These are phyloP conservation scores for Rhopalosiphum nymphaeae DNA, from an alignment of 2,888 invertebrate genomes.

Conservation along the genomic window DNA sequence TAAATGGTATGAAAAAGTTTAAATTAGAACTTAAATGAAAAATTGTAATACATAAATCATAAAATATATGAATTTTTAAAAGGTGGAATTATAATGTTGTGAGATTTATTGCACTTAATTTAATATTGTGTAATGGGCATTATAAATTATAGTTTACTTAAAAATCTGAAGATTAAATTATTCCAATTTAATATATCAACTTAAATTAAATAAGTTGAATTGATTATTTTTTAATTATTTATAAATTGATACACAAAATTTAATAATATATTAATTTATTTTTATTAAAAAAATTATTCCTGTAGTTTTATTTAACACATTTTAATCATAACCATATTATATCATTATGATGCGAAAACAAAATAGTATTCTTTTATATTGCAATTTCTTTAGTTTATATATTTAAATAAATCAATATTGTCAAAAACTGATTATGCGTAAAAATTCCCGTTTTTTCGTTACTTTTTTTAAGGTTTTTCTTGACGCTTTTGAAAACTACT, in stretches of 20 bases:
- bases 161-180: not conserved
- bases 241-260: not conserved
- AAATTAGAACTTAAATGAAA: not conserved
- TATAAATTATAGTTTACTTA: not conserved
- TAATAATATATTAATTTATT: not conserved
- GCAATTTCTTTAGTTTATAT: not conserved
- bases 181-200: not conserved
- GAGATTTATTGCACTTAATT: conserved; percentile 14
- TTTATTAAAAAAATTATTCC: not conserved
- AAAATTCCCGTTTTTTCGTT: too few species aligned
- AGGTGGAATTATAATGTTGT: not conserved
- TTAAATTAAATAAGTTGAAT: not conserved
- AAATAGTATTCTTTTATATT: not conserved
- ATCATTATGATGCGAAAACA: not conserved
- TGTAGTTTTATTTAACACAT: not conserved
- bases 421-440: too few species aligned
- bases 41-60: not conserved
- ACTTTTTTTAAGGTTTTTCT: too few species aligned
- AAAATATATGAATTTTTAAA: conserved; percentile 23
- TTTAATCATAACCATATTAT: not conserved
- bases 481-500: too few species aligned
- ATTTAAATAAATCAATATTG: too few species aligned
- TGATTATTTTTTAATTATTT: not conserved
- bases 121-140: not conserved
- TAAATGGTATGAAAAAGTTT: not conserved